Percentiles rank a stretch among this genome's conserved stretches.
phyloP scores from a whole-genome alignment of 2,888 invertebrate species.

The Ypsolopha scabrella region DNA sequence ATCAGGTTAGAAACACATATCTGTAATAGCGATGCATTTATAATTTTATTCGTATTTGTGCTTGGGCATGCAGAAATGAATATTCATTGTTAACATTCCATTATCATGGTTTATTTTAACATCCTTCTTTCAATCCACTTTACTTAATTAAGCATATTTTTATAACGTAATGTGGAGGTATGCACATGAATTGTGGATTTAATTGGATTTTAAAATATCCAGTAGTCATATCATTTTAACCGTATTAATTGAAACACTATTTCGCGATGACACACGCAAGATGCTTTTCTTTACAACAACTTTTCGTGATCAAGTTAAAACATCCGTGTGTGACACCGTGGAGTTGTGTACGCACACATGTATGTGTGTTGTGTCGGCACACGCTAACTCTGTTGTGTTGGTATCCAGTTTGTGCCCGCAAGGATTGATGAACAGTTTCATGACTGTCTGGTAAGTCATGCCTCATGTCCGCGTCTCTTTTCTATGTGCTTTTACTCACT shows the following conservation, averaged over 20 bases:
- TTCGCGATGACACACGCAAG: not conserved
- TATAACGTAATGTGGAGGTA: not conserved
- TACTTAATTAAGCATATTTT: not conserved
- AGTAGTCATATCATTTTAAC: constrained; percentile 38
- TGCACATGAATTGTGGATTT: not conserved
- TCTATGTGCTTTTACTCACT: not conserved
- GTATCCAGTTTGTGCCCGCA: constrained; percentile 85
- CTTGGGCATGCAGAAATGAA: constrained; percentile 70
- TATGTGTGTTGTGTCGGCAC: constrained; percentile 22
- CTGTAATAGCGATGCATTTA: constrained; percentile 25
- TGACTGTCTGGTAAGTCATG: constrained; percentile 85
- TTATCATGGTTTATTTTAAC: constrained; percentile 37
- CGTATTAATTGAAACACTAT: constrained; percentile 28
- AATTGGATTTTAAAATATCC: constrained; percentile 29
- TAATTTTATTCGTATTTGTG: constrained; percentile 38
- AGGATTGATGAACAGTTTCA: constrained; percentile 91
- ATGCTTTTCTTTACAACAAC: no score
- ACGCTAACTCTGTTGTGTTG: constrained; percentile 68
- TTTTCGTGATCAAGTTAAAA: no score
- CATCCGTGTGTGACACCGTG: not conserved
- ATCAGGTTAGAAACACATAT: constrained; percentile 25
- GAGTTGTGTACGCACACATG: constrained; percentile 19
- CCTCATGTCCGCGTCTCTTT: not conserved
- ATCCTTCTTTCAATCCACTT: constrained; percentile 5
- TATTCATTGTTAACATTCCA: constrained; percentile 36